These are phyloP conservation scores for Pristiophorus japonicus DNA, from an alignment of 2,113 vertebrate genomes.

Conservation along the genomic window DNA sequence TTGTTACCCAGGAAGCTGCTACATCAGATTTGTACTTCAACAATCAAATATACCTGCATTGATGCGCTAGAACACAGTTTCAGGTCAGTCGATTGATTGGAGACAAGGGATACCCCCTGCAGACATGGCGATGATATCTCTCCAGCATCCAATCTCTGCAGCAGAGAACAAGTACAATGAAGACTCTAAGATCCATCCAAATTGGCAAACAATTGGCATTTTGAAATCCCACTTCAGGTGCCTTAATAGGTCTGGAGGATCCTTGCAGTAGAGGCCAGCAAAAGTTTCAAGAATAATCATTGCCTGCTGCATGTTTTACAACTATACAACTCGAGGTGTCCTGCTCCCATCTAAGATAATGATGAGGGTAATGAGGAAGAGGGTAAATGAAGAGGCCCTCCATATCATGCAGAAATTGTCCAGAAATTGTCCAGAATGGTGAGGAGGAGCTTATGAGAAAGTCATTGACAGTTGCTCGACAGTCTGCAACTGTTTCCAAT, in stretches of 20 bases:
- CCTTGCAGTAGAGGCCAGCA: not conserved
- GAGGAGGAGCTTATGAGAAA: too few species aligned
- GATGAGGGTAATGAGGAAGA: not conserved
- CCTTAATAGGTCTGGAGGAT: not conserved
- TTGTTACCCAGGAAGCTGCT: too few species aligned
- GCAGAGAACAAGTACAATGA: not conserved
- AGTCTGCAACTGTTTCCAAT: too few species aligned
- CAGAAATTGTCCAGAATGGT: too few species aligned
- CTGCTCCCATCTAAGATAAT: not conserved
- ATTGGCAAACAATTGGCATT: not conserved
- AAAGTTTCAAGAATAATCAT: not conserved
- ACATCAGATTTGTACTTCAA: too few species aligned
- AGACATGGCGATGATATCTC: not conserved
- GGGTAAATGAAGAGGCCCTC: not conserved
- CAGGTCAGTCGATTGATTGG: not conserved
- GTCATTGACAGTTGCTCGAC: too few species aligned
- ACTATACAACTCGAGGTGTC: not conserved
- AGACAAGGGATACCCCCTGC: not conserved
- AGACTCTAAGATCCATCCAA: not conserved
- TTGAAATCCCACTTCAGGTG: not conserved
- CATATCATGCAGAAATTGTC: too few species aligned
- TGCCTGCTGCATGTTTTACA: not conserved
- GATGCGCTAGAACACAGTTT: too few species aligned
- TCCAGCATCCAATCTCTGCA: not conserved
- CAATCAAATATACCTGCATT: too few species aligned